Base-by-base conservation (phyloP, 1,140 invertebrate genomes). In the Phymorhynchus buccinoides region DNA sequence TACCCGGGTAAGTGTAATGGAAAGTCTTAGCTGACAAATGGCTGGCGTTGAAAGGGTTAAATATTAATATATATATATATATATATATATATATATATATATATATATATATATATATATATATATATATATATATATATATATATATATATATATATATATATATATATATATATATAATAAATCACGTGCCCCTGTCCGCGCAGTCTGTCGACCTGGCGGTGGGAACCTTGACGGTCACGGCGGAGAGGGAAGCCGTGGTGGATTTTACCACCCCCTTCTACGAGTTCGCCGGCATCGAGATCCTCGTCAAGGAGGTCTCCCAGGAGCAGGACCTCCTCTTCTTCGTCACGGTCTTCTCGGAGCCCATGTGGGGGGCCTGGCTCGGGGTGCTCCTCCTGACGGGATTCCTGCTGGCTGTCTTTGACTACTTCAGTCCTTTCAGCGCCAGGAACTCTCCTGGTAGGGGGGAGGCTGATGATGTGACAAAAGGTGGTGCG, bases 251-350 rank as follows among this genome's bases (percentile, higher is more conserved):
- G 35, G 89, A 89, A 37, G 84, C 62, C 3, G 88, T 89, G 6
- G 85, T 89, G 14, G 89, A 90, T 73, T 89, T 89, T 41, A 87
- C 88, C 32, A 85, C 84, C 0, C 89, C 89, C 14, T 89, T 88
- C 82, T 89, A 89, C 68, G 89, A 89, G 83, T 89, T 88, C 68
- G 89, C 86, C 1, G 89, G 89, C 30, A 84, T 89, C 14, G 89
- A 89, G 83, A 88, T 90, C 78, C 71, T 90, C 18, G 88, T 89
- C 62, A 85, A 87, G 35, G 80, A 87, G 42, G 84, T 80, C 9
- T 79, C 80, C 41, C 78, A 73, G 18, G 83, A 77, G 37, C 82
- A 62, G n/a, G 66, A 85, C 35, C 78, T 90, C 77, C 86, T 89
- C 71, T 85, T 83, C 27, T 90, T 90, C 77, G 85, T 85, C 3